phyloP scores from a whole-genome alignment of 2,888 invertebrate species.

The Parasteatoda lunata region DNA sequence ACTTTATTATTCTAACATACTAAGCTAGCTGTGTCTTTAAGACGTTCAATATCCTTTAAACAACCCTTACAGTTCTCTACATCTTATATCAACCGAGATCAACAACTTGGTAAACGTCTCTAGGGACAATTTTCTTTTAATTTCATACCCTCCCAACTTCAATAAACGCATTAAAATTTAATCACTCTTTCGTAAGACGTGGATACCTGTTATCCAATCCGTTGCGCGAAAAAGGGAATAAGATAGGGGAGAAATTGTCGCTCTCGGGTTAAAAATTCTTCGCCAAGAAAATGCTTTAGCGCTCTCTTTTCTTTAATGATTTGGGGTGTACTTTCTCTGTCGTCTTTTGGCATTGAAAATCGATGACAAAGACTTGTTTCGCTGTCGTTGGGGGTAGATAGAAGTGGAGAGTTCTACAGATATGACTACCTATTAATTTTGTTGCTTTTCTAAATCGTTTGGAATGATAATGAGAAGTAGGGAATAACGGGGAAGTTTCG shows the following conservation, averaged over 20 bases:
- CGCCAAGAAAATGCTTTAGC: not conserved
- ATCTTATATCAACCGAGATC: slow-evolving; percentile 13
- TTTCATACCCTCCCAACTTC: not conserved
- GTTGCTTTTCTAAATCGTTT: not conserved
- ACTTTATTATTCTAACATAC: too few species aligned
- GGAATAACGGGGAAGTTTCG: not conserved
- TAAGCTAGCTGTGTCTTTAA: too few species aligned
- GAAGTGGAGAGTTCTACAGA: not conserved
- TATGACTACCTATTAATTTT: not conserved
- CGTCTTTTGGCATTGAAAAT: slow-evolving; percentile 30
- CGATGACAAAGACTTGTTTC: slow-evolving; percentile 29
- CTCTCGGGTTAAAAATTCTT: slow-evolving; percentile 1
- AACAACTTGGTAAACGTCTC: slow-evolving; percentile 21
- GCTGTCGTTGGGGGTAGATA: not conserved
- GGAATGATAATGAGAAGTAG: not conserved
- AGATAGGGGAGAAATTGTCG: too few species aligned
- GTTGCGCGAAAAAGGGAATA: not conserved
- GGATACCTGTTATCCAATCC: not conserved
- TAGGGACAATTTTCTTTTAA: not conserved
- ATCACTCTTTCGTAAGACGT: slow-evolving; percentile 34
- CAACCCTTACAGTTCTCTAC: not conserved
- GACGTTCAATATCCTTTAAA: too few species aligned
- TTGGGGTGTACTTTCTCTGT: not conserved
- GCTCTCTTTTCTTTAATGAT: not conserved
- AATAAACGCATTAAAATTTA: slow-evolving; percentile 54